Percentiles rank a stretch among this genome's conserved stretches.
Evolutionary conservation across 2,113 vertebrate genomes (phyloP).

Genomic region (Amblyornis subalaris): DNA sequence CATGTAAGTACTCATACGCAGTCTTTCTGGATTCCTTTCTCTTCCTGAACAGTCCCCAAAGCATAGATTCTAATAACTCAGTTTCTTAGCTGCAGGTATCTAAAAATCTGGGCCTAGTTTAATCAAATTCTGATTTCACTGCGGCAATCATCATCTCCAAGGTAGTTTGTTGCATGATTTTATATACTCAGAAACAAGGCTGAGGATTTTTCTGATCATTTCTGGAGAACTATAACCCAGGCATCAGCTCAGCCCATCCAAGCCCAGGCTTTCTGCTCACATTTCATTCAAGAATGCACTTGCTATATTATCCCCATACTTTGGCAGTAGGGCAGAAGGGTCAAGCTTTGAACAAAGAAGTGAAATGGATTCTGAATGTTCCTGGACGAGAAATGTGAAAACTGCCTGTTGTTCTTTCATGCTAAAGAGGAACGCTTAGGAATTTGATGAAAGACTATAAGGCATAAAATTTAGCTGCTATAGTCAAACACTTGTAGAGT

Average conservation of each 20-base stretch:
- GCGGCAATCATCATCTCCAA: neutral
- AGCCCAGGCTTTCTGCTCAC: neutral
- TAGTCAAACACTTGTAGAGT: neutral
- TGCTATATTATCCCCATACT: neutral
- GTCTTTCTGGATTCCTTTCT: neutral
- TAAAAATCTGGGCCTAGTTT: neutral
- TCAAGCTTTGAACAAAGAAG: neutral
- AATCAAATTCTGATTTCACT: neutral
- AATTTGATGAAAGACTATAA: neutral
- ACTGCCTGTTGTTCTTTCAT: neutral
- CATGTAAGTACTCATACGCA: neutral
- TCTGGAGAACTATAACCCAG: neutral
- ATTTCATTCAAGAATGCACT: neutral
- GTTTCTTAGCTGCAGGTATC: neutral
- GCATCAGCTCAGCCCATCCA: neutral
- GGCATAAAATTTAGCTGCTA: neutral
- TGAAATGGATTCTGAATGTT: neutral
- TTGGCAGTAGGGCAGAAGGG: neutral
- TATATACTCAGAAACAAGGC: neutral
- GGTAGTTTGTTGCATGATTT: neutral
- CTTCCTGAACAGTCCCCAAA: neutral
- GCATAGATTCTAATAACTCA: neutral
- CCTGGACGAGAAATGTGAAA: neutral
- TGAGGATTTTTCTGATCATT: neutral
- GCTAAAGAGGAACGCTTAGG: neutral